Evolutionary conservation across 2,797 vertebrate species (phyloP), one percentile per base, ranked within the genome.

Genomic region (Heterohyrax brucei): DNA sequence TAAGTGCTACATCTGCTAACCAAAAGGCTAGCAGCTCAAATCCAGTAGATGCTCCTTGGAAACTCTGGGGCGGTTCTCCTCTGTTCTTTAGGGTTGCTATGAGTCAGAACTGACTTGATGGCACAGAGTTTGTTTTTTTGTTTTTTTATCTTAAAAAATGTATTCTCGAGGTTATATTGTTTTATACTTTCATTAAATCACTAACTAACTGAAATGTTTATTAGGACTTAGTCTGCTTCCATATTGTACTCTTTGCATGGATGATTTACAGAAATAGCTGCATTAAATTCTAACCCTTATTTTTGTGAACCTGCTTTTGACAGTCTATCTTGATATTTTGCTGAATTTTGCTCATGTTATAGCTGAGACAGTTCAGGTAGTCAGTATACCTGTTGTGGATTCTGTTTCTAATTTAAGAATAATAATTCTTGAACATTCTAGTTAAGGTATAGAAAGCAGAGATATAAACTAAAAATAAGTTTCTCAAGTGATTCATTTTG

Each of bases 251-350:
- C 50, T 79, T 86, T 64, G 9, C 26, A 68, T 68, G 83, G 80
- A 64, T 77, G 56, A 46, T 84, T 86, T 91, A 59, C 14, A 24
- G 68, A 78, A 39, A 86, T 70, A 75, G 1, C 14, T 59, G 28
- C 66, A 16, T n/a, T 89, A 94, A 59, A 33, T 26, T 79, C 19
- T 86, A 50, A 62, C 3, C 1, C 5, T 59, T 82, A 7, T 87
- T 95, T 88, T 73, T 77, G 10, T 77, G 28, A 90, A 24, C 28
- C 39, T 73, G 6, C 12, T 86, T 94, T 92, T 92, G 64, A 79
- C n/a, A 59, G 3, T 56, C 73, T 68, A 5, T 10, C 14, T 95
- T 81, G 56, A 13, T 21, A 48, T 68, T 95, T 89, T 88, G 62
- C 59, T 10, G 73, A 16, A 1, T 44, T 84, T 89, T 78, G 72